A percentile compares a stretch with the other conserved stretches of the same genome.
phyloP scores from a whole-genome alignment of 64 coral and sea anemone species.

The Montipora foliosa region DNA sequence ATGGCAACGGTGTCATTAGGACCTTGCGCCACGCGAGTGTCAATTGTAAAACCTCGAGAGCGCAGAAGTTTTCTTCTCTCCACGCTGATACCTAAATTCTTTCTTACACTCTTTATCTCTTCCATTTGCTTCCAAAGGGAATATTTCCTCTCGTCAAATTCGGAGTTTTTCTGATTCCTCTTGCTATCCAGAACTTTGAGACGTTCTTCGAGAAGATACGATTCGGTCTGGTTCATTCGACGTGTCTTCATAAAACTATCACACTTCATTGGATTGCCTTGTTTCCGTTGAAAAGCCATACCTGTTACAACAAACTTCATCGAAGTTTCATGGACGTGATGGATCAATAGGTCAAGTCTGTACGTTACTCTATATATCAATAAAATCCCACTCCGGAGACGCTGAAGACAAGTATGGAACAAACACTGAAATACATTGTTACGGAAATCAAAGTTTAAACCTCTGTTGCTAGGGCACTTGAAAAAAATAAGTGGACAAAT shows the following conservation, averaged over 20 bases:
- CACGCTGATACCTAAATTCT: constrained; percentile 56
- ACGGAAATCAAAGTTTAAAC: background rate
- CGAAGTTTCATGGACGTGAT: background rate
- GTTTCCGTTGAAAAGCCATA: constrained; percentile 11
- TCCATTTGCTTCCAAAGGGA: constrained; percentile 53
- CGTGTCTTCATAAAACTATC: constrained; percentile 54
- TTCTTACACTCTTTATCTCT: constrained; percentile 52
- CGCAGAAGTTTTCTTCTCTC: constrained; percentile 73
- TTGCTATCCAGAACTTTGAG: constrained; percentile 66
- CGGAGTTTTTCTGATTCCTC: constrained; percentile 55
- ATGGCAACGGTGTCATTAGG: background rate
- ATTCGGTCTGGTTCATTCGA: constrained; percentile 65
- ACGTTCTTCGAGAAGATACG: constrained; percentile 67
- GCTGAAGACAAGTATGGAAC: background rate
- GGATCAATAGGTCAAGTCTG: background rate
- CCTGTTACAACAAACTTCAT: background rate
- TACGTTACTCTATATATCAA: background rate
- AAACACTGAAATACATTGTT: constrained; percentile 10
- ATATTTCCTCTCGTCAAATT: constrained; percentile 57
- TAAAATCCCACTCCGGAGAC: background rate
- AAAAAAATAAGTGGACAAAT: background rate
- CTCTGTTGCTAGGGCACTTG: constrained; percentile 7
- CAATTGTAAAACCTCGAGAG: constrained; percentile 62
- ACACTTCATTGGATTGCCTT: background rate
- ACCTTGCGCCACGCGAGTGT: background rate